Evolutionary conservation across 1,140 invertebrate genomes (phyloP).

Genomic region (Amphibalanus amphitrite): DNA sequence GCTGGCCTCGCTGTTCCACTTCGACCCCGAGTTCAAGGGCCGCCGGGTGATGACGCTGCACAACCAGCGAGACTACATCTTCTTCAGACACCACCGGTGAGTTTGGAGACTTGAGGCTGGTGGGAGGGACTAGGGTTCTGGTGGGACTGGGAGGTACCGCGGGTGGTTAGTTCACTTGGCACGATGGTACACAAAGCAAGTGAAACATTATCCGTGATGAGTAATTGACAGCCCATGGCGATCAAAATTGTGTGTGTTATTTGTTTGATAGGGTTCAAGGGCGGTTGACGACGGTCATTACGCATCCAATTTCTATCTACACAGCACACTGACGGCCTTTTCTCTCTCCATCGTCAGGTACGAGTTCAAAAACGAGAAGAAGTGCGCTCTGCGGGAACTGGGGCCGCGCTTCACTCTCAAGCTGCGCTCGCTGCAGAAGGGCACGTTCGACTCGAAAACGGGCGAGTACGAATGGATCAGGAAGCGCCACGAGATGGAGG

Average conservation of each 20-base stretch:
- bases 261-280: too few species aligned
- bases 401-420: slow-evolving; percentile 91
- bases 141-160: too few species aligned
- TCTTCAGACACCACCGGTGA: slow-evolving; percentile 92
- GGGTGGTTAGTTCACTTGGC: too few species aligned
- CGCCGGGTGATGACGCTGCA: slow-evolving; percentile 90
- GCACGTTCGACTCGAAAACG: slow-evolving; percentile 89
- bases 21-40: slow-evolving; percentile 84
- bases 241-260: too few species aligned
- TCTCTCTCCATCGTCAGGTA: slow-evolving; percentile 39
- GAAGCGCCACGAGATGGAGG: slow-evolving; percentile 74
- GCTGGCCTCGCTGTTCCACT: slow-evolving; percentile 91
- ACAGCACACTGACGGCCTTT: too few species aligned
- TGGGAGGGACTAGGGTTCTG: too few species aligned
- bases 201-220: too few species aligned
- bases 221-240: too few species aligned
- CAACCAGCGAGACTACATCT: slow-evolving; percentile 97
- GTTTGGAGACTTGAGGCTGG: too few species aligned
- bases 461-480: slow-evolving; percentile 96
- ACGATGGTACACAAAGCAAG: too few species aligned
- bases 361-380: slow-evolving; percentile 67
- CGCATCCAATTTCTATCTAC: too few species aligned
- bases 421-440: slow-evolving; percentile 79
- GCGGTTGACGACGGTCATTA: too few species aligned
- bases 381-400: slow-evolving; percentile 71